phyloP scores from a whole-genome alignment of 2,113 vertebrate species.

The Melanotaenia duboulayi region DNA sequence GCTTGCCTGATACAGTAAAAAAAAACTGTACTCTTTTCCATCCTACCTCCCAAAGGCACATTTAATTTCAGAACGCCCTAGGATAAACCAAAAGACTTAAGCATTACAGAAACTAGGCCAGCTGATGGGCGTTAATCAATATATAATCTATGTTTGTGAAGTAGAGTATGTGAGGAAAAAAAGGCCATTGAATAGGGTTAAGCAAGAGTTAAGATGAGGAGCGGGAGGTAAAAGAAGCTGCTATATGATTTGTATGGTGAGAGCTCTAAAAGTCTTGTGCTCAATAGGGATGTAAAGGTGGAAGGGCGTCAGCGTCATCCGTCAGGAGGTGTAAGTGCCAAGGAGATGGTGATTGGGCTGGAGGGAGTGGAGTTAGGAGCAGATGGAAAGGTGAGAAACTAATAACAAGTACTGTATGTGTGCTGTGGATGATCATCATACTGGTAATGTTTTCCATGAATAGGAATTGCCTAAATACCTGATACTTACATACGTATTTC shows the following conservation, averaged over 20 bases:
- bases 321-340: conserved; percentile 90
- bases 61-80: conserved; percentile 43
- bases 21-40: background rate
- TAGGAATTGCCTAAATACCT: background rate
- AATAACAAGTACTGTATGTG: background rate
- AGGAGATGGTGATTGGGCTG: conserved; percentile 94
- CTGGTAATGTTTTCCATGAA: background rate
- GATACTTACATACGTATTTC: too few species aligned
- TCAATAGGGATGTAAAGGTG: conserved; percentile 90
- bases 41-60: conserved; percentile 35
- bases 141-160: conserved; percentile 9
- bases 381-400: conserved; percentile 91
- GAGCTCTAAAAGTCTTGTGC: conserved; percentile 62
- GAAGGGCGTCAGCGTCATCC: conserved; percentile 93
- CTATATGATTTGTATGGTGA: background rate
- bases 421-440: background rate
- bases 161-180: background rate
- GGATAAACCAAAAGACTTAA: conserved; percentile 32
- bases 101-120: conserved; percentile 49
- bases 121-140: conserved; percentile 52
- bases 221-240: background rate
- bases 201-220: background rate
- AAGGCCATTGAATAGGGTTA: conserved; percentile 16
- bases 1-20: conserved; percentile 12
- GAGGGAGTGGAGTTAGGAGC: conserved; percentile 98